A percentile compares a stretch with the other conserved stretches of the same genome.
These are phyloP conservation scores for Galeopterus variegatus DNA, from an alignment of 2,113 vertebrate genomes.

Conservation along the genomic window DNA sequence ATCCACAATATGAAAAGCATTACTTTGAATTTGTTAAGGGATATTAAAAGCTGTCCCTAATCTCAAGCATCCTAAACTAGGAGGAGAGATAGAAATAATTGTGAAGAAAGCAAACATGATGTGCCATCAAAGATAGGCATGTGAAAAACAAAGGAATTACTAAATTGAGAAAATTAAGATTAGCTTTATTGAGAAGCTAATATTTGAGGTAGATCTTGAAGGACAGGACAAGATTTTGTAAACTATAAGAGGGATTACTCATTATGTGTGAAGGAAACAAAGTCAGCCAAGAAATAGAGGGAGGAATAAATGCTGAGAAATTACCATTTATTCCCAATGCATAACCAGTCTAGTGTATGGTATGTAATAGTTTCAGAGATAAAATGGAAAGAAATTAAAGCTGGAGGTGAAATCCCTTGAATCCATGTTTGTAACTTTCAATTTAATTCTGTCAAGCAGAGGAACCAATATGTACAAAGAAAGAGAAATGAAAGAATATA, in stretches of 20 bases:
- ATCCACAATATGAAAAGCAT: neutral
- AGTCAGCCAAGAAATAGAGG: neutral
- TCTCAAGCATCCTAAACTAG: neutral
- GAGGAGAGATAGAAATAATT: neutral
- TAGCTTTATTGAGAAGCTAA: neutral
- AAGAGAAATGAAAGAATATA: neutral
- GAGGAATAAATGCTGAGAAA: neutral
- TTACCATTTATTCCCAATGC: neutral
- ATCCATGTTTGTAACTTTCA: neutral
- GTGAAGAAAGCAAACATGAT: neutral
- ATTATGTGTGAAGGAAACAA: neutral
- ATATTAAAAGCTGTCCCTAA: neutral
- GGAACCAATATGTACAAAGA: constrained; percentile 5
- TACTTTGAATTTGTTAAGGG: neutral
- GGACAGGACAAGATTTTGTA: neutral
- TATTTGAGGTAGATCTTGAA: neutral
- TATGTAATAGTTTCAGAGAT: neutral
- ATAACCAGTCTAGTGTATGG: neutral
- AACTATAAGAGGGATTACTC: neutral
- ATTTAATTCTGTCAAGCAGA: neutral
- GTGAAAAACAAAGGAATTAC: neutral
- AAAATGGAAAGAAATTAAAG: constrained; percentile 54
- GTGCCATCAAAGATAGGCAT: neutral
- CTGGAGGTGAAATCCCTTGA: neutral
- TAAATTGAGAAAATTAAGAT: neutral